A percentile compares a stretch with the other conserved stretches of the same genome.
Conservation (phyloP, 2,113 vertebrate species). For the Henicopernis longicauda region DNA sequence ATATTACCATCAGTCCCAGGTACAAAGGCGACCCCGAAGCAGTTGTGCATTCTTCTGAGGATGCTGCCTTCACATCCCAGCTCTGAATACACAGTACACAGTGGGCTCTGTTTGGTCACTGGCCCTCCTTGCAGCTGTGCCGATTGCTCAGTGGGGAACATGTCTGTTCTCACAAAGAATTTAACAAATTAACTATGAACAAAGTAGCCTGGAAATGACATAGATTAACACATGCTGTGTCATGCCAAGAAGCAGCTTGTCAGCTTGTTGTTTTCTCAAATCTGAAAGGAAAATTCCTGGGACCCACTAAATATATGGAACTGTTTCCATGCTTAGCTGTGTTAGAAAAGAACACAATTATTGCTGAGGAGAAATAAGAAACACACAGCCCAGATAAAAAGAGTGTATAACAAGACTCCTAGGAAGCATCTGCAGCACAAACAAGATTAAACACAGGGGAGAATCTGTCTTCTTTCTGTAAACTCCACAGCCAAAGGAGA, state of each 20-base stretch:
- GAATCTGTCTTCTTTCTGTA: background rate
- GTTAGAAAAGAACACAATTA: slow-evolving; percentile 40
- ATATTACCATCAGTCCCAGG: too few relatives aligned
- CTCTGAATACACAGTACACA: slow-evolving; percentile 14
- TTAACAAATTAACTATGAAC: slow-evolving; percentile 74
- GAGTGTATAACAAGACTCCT: background rate
- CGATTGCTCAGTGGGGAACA: slow-evolving; percentile 56
- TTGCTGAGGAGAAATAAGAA: slow-evolving; percentile 1
- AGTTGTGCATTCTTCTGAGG: background rate
- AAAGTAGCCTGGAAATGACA: slow-evolving; percentile 55
- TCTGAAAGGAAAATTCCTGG: slow-evolving; percentile 68
- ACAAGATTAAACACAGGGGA: background rate
- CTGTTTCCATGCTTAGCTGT: slow-evolving; percentile 45
- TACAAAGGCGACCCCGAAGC: background rate
- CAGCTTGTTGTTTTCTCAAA: slow-evolving; percentile 64
- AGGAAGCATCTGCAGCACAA: background rate
- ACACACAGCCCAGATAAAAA: background rate
- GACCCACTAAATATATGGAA: slow-evolving; percentile 36
- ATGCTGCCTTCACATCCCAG: background rate
- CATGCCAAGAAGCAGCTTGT: slow-evolving; percentile 62
- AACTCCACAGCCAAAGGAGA: background rate
- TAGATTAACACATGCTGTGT: slow-evolving; percentile 61
- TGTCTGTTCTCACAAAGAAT: slow-evolving; percentile 63
- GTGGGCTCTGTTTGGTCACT: slow-evolving; percentile 55
- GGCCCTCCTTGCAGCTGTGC: slow-evolving; percentile 47